phyloP scores from a whole-genome alignment of 2,888 invertebrate species.

The Incurvaria masculella region DNA sequence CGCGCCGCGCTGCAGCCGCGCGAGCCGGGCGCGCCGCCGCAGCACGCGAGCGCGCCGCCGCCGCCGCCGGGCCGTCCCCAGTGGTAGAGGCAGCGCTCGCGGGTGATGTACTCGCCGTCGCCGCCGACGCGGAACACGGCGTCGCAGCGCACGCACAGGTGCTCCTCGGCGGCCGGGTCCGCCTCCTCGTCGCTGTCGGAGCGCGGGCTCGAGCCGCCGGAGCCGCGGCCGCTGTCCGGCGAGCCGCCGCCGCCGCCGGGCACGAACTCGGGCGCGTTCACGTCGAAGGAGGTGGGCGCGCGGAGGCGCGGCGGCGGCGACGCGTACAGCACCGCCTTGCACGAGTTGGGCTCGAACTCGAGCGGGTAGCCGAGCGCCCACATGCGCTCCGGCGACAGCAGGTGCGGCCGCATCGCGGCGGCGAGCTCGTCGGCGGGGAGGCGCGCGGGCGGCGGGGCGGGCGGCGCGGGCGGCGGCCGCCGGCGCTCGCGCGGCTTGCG shows the following conservation, averaged over 20 bases:
- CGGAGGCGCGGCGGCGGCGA: conserved; percentile 49
- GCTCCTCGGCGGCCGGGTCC: conserved; percentile 47
- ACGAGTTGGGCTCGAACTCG: conserved; percentile 58
- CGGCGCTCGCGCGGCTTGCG: conserved; percentile 39
- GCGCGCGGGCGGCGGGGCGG: conserved; percentile 48
- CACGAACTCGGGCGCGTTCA: conserved; percentile 66
- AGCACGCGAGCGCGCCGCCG: conserved; percentile 59
- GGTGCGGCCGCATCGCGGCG: conserved; percentile 57
- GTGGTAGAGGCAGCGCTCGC: conserved; percentile 82
- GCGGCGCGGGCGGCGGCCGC: conserved; percentile 45
- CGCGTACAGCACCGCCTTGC: conserved; percentile 62
- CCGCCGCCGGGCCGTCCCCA: conserved; percentile 75
- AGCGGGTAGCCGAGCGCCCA: conserved; percentile 70
- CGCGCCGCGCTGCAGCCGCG: conserved; percentile 64
- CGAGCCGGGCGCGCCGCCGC: conserved; percentile 46
- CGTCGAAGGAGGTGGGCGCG: conserved; percentile 52
- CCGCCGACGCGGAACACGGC: conserved; percentile 67
- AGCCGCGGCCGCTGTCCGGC: conserved; percentile 55
- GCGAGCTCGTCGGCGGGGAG: conserved; percentile 57
- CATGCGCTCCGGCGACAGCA: conserved; percentile 60
- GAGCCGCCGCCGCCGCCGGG: conserved; percentile 40
- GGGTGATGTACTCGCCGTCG: conserved; percentile 67
- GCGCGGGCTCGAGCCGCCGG: conserved; percentile 52
- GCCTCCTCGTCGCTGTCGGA: conserved; percentile 57
- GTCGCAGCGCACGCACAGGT: conserved; percentile 70